These are phyloP conservation scores for Menidia beryllina DNA, from an alignment of 2,113 vertebrate genomes.

Conservation along the genomic window DNA sequence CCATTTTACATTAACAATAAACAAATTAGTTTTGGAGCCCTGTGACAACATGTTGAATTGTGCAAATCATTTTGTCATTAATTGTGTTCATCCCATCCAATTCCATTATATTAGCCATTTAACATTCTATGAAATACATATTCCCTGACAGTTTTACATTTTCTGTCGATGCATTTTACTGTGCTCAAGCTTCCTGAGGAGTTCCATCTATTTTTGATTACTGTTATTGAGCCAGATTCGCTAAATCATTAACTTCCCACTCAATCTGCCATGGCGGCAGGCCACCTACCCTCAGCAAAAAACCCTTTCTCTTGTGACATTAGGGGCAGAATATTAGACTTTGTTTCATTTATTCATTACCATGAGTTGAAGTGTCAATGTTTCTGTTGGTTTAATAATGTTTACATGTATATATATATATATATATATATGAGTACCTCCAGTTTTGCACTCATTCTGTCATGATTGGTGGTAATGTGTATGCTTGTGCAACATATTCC, in stretches of 20 bases:
- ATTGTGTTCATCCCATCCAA: conserved; percentile 44
- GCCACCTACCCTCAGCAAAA: conserved; percentile 25
- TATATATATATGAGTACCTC: too few relatives aligned
- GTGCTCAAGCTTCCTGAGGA: conserved; percentile 32
- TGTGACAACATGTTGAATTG: conserved; percentile 18
- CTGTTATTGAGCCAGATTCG: conserved; percentile 47
- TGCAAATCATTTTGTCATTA: conserved; percentile 57
- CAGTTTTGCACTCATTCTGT: too few relatives aligned
- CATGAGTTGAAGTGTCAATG: conserved; percentile 21
- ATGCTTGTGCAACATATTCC: conserved; percentile 6
- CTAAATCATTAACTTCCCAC: conserved; percentile 58
- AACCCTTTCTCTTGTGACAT: conserved; percentile 19
- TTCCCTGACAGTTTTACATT: conserved; percentile 56
- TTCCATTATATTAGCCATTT: conserved; percentile 53
- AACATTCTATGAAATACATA: conserved; percentile 51
- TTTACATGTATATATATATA: too few relatives aligned
- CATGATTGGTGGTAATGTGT: neutral
- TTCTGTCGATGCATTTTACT: conserved; percentile 43
- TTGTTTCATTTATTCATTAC: conserved; percentile 24
- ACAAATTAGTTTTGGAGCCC: conserved; percentile 38
- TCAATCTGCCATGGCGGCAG: conserved; percentile 28
- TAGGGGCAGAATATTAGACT: conserved; percentile 48
- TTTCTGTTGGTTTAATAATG: too few relatives aligned
- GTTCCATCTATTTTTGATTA: conserved; percentile 59
- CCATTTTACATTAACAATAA: conserved; percentile 7